These are phyloP conservation scores for Isoperla grammatica DNA, from an alignment of 2,888 invertebrate species.

Conservation along the genomic window DNA sequence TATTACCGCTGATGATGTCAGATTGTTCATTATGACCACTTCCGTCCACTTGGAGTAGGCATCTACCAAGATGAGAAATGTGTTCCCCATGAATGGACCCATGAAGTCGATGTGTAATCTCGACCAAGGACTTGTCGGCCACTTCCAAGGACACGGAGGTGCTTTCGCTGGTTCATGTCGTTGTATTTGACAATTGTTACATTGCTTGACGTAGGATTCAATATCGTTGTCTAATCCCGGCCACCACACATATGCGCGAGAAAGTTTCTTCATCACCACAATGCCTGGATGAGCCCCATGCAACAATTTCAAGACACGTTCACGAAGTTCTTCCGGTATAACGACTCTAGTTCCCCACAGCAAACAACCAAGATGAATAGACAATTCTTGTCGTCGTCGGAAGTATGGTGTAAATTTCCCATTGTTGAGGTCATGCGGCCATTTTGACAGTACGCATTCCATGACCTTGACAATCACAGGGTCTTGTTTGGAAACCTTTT, in stretches of 20 bases:
- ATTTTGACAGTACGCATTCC: too few relatives aligned
- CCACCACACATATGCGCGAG: constrained; percentile 28
- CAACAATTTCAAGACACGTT: not conserved
- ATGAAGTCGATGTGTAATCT: constrained; percentile 32
- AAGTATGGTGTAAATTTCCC: too few relatives aligned
- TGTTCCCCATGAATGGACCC: constrained; percentile 31
- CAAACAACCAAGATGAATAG: constrained; percentile 25
- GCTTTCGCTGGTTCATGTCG: constrained; percentile 30
- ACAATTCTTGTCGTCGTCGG: not conserved
- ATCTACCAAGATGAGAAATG: constrained; percentile 33
- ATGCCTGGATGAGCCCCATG: not conserved
- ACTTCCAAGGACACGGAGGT: too few relatives aligned
- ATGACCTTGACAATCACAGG: too few relatives aligned
- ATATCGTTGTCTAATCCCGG: constrained; percentile 23
- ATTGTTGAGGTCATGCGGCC: too few relatives aligned
- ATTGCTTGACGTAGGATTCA: constrained; percentile 21
- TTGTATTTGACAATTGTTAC: constrained; percentile 21
- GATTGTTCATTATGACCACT: too few relatives aligned
- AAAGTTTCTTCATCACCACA: constrained; percentile 11
- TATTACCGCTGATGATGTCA: constrained; percentile 23
- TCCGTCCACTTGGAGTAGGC: too few relatives aligned
- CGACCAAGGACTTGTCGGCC: constrained; percentile 30
- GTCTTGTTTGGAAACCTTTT: too few relatives aligned
- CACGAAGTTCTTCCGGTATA: constrained; percentile 22
- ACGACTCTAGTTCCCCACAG: constrained; percentile 31